These are phyloP conservation scores for Eulemur macaco DNA, from an alignment of 2,113 vertebrate genomes.

Conservation along the genomic window DNA sequence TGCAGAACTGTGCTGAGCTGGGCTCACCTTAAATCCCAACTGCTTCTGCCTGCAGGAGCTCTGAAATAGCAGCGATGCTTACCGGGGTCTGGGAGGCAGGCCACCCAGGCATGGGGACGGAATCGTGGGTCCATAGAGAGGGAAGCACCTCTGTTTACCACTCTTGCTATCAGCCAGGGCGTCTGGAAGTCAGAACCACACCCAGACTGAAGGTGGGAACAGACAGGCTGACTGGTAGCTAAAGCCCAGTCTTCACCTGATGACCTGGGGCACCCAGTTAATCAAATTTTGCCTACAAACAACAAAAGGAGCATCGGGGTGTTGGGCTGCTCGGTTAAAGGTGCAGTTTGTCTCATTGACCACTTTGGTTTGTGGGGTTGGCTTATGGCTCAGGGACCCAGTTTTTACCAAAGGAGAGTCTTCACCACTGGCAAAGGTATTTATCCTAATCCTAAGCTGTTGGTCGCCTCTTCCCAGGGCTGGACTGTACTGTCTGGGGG, in stretches of 20 bases:
- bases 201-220: not conserved
- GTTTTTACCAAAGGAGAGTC: not conserved
- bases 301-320: not conserved
- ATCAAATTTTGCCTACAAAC: not conserved
- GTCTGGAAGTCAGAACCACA: not conserved
- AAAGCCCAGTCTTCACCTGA: not conserved
- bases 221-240: not conserved
- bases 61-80: not conserved
- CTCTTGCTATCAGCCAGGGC: not conserved
- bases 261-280: not conserved
- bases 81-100: not conserved
- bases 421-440: not conserved
- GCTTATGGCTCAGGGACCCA: not conserved
- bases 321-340: not conserved
- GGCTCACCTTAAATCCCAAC: not conserved
- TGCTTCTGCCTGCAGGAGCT: not conserved
- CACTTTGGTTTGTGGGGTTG: not conserved
- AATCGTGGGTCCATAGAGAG: not conserved
- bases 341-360: not conserved
- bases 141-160: no score
- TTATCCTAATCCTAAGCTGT: not conserved
- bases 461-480: not conserved
- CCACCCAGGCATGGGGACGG: not conserved
- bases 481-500: not conserved
- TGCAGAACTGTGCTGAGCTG: not conserved